Evolutionary conservation across 2,888 invertebrate species (phyloP), one percentile per base, ranked within the genome.

Genomic region (Embidobia sp.): DNA sequence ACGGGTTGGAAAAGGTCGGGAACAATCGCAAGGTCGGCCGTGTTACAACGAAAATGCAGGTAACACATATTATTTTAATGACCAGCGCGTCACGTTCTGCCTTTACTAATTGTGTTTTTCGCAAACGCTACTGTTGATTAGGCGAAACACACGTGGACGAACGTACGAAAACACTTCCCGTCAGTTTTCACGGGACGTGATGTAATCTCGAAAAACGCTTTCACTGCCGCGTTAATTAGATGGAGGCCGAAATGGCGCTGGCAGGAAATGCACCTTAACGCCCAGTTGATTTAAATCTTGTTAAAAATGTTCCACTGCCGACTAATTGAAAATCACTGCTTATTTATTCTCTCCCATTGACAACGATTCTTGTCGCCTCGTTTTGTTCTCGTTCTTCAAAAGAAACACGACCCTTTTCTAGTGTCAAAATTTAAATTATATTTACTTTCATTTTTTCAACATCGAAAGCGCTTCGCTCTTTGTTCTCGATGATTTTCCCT

Each of bases 51-150:
- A 22, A 6, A n/a, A n/a, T n/a, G n/a, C n/a, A n/a, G n/a, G 55
- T 48, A 51, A 48, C 49, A 19, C 13, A 27, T 29, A 49, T 49
- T 48, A 66, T 53, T 63, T 51, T 35, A 72, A 61, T 37, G 44
- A 51, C 31, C 19, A 35, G 33, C 49, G 42, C 3, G 61, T 51
- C 59, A 72, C 46, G 53, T 53, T 63, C 6, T 72, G 19, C 33
- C 33, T 46, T 55, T 35, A 33, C 35, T 63, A 63, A 72, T 55
- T 64, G 35, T 22, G 48, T 72, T 72, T 72, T 63, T 55, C 72
- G 55, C 35, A 72, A 72, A 64, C 10, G 48, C 53, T 19, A 49
- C 46, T 63, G 70, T 72, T 61, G 53, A 72, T 72, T 72, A 63
- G 55, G 26, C 29, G 49, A 48, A 53, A 27, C 53, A 37, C 46